Evolutionary conservation across 1,140 invertebrate genomes (phyloP).

Genomic region (Physella acuta): DNA sequence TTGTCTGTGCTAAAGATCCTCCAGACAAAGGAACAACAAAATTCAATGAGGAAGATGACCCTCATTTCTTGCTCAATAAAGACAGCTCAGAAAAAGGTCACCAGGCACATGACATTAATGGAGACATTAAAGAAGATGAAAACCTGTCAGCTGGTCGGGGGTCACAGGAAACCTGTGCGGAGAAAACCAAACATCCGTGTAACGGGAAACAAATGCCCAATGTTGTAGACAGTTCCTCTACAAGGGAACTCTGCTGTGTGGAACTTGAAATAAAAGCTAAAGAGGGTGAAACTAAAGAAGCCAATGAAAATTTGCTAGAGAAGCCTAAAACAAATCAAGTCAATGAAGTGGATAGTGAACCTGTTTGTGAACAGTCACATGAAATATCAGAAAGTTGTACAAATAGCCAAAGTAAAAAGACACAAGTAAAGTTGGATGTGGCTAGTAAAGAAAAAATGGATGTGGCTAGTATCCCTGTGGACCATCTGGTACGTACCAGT

Average conservation of each 20-base stretch:
- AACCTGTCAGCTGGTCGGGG: too few species aligned
- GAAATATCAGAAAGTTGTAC: not conserved
- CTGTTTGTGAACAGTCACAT: too few species aligned
- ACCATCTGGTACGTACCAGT: too few species aligned
- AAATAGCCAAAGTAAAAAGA: too few species aligned
- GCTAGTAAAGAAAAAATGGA: too few species aligned
- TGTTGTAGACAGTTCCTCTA: not conserved
- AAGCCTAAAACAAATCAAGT: conserved; percentile 1
- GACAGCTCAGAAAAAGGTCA: not conserved
- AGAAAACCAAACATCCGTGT: not conserved
- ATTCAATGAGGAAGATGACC: not conserved
- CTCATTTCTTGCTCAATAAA: not conserved
- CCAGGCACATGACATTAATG: not conserved
- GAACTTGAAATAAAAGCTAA: not conserved
- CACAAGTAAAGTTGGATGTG: too few species aligned
- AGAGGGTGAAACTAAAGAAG: not conserved
- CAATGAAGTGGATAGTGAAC: conserved; percentile 9
- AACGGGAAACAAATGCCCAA: not conserved
- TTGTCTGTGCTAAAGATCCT: not conserved
- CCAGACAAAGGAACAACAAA: not conserved
- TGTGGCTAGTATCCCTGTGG: too few species aligned
- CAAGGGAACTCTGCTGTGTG: not conserved
- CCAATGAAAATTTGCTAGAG: not conserved
- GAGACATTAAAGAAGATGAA: not conserved
- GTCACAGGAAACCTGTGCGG: too few species aligned